These are phyloP conservation scores for Akabosia matsudoensis DNA, from an alignment of 1,140 invertebrate species.

Conservation along the genomic window DNA sequence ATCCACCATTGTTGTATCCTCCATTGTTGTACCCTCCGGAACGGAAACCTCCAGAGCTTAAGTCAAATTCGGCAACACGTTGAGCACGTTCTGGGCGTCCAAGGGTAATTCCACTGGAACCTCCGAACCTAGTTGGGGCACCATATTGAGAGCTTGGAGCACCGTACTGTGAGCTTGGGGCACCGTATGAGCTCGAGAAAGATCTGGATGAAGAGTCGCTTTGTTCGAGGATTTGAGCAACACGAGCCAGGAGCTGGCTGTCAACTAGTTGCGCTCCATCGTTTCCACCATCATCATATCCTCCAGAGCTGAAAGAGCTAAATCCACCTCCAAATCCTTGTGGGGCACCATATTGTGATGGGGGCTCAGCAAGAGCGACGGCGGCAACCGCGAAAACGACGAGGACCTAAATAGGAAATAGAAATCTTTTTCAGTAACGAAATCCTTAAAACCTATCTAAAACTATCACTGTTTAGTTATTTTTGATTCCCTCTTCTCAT, in stretches of 20 bases:
- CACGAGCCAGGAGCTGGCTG: background rate
- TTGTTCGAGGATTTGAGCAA: constrained; percentile 21
- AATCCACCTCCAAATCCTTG: background rate
- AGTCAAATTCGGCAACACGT: constrained; percentile 32
- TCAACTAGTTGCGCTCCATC: constrained; percentile 5
- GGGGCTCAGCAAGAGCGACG: background rate
- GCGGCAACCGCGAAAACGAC: constrained; percentile 7
- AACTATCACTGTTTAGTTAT: too few species aligned
- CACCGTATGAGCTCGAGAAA: background rate
- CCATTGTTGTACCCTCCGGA: background rate
- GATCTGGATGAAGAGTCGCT: background rate
- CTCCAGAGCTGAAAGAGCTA: background rate
- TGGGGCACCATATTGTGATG: constrained; percentile 5
- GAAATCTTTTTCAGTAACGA: background rate
- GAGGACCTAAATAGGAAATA: constrained; percentile 8
- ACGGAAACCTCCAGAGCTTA: constrained; percentile 21
- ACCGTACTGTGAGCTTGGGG: background rate
- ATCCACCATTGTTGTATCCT: background rate
- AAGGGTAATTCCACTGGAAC: background rate
- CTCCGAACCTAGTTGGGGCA: constrained; percentile 3
- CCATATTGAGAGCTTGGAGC: constrained; percentile 20
- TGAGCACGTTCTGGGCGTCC: constrained; percentile 34
- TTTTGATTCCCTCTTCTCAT: too few species aligned
- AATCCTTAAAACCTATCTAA: too few species aligned
- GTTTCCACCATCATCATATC: constrained; percentile 4